Percentiles rank a stretch among this genome's conserved stretches.
These are phyloP conservation scores for Odocoileus virginianus DNA, from an alignment of 2,113 vertebrate species.

Conservation along the genomic window DNA sequence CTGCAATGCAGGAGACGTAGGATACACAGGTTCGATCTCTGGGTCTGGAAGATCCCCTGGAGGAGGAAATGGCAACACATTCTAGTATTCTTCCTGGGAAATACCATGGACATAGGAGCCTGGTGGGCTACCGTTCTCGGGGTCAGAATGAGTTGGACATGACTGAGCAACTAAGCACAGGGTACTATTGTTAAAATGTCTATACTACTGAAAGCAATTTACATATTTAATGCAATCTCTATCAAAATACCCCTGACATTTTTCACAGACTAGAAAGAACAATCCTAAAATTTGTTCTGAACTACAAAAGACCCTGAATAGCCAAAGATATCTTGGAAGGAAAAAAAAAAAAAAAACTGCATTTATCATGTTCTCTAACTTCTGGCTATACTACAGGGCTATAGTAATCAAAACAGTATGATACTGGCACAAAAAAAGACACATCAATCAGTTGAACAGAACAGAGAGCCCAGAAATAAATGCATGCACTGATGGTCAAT, in stretches of 20 bases:
- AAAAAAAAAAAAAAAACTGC: background rate
- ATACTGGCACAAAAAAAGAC: background rate
- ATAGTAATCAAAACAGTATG: background rate
- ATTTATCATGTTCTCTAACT: background rate
- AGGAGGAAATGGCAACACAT: background rate
- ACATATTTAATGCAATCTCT: background rate
- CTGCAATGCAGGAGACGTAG: background rate
- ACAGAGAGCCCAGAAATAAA: background rate
- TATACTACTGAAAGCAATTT: background rate
- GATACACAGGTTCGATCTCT: background rate
- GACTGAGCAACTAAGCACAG: background rate
- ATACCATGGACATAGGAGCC: background rate
- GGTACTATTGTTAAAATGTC: background rate
- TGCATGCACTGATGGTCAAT: background rate
- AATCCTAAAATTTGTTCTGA: background rate
- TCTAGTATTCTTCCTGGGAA: background rate
- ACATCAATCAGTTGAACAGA: background rate
- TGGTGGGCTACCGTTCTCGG: background rate
- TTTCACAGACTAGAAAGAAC: background rate
- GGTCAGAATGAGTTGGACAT: background rate
- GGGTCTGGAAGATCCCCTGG: background rate
- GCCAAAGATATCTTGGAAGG: background rate
- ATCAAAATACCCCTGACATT: background rate
- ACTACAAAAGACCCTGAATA: background rate
- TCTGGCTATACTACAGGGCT: background rate